A percentile compares a stretch with the other conserved stretches of the same genome.
These are phyloP conservation scores for Ibidorhyncha struthersii DNA, from an alignment of 2,113 vertebrate species.

Conservation along the genomic window DNA sequence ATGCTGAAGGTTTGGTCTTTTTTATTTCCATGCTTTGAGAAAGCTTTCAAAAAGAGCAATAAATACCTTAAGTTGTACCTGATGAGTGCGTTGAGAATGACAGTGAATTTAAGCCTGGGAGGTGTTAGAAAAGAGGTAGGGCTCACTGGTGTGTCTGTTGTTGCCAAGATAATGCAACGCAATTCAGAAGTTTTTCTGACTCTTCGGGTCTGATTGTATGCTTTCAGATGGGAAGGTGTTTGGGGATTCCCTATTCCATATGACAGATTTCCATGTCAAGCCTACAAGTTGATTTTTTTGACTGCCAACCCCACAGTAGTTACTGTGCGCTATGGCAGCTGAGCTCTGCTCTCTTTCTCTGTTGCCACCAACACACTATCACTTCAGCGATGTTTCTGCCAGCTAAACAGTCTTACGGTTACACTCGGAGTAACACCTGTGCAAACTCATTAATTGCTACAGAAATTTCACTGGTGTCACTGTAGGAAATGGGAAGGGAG, in stretches of 20 bases:
- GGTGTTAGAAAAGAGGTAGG: not conserved
- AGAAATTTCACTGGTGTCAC: not conserved
- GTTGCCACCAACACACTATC: not conserved
- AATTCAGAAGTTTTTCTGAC: not conserved
- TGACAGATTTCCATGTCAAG: not conserved
- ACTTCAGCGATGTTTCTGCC: not conserved
- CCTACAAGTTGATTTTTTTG: not conserved
- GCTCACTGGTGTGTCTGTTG: not conserved
- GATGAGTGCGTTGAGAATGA: not conserved
- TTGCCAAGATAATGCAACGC: not conserved
- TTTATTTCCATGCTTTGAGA: not conserved
- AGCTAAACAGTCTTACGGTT: not conserved
- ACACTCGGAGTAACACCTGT: constrained; percentile 15
- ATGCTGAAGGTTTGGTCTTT: no score
- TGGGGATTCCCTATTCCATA: not conserved
- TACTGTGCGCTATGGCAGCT: not conserved
- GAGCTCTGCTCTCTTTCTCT: not conserved
- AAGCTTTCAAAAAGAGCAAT: not conserved
- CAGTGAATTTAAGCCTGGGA: not conserved
- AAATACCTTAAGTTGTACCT: not conserved
- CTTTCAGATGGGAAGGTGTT: not conserved
- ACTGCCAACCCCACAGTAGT: not conserved
- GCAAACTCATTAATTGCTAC: not conserved
- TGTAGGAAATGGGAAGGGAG: not conserved
- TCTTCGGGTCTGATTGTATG: not conserved